Conservation (phyloP, 2,888 invertebrate genomes). For the Tachina lurida region DNA sequence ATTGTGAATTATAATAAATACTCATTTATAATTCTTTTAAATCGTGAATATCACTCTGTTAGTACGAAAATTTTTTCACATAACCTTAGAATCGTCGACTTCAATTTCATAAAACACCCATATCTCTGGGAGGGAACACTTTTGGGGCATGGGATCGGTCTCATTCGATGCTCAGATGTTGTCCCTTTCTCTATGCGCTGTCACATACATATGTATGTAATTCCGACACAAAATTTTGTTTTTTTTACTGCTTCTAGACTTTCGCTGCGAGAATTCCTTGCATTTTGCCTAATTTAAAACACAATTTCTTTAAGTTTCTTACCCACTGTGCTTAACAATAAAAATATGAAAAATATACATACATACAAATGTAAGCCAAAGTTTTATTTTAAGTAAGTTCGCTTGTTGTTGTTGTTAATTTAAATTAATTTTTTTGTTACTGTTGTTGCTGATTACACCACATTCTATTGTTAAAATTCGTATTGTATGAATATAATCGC, state of each 20-base stretch:
- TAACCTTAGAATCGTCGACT: no score
- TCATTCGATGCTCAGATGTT: no score
- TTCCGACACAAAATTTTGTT: not conserved
- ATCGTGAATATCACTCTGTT: no score
- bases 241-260: not conserved
- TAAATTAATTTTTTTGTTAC: constrained; percentile 28
- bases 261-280: not conserved
- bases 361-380: no score
- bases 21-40: no score
- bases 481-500: constrained; percentile 25
- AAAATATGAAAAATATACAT: not conserved
- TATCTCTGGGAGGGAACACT: no score
- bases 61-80: no score
- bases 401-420: constrained; percentile 13
- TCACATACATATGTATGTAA: no score
- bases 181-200: no score
- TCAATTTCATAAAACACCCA: no score
- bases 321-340: constrained; percentile 37
- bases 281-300: not conserved
- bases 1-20: no score
- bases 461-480: constrained; percentile 52
- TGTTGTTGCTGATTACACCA: constrained; percentile 36
- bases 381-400: constrained; percentile 5
- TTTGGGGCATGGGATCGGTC: no score
- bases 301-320: not conserved